Evolutionary conservation across 1,140 invertebrate genomes (phyloP), one percentile per base, ranked within the genome.

Genomic region (Aphelinus atriplicis): DNA sequence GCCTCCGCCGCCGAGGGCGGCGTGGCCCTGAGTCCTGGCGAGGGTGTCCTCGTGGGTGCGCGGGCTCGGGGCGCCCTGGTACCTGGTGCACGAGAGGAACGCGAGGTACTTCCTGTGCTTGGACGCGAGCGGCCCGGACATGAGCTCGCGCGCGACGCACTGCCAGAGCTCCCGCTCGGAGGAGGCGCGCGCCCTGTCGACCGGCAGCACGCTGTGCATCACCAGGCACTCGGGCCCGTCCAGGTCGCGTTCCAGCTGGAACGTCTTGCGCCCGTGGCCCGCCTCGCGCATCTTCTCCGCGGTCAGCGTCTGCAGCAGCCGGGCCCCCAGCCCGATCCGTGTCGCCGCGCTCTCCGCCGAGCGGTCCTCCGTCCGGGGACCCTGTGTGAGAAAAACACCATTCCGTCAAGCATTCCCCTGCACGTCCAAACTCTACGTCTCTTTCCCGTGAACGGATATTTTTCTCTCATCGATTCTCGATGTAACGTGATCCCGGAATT

Each of bases 211-310:
- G 81, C 93, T 94, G 78, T 90, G 90, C 88, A 94, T 95, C 76
- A 92, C 88, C 78, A 91, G 89, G 88, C 91, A 93, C 83, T 90
- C 88, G 26, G 90, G 86, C 80, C 89, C 88, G 80, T 90, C 89
- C 2, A 92, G 81, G 81, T 93, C 91, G 67, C 90, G 86, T 80
- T 93, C 92, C 9, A 98, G 81, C 80, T 93, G 91, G 84, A 98
- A 98, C 1, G 95, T 95, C 87, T 94, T 93, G 69, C 93, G 89
- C 3, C 91, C 91, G 63, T 95, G 91, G 42, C 94, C 94, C 69
- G 93, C 91, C 82, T 97, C 94, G 71, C 90, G 89, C n/a, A 98
- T 85, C 83, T 96, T 97, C 84, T 97, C 95, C 0, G 95, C 95
- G 76, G 94, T 94, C 76, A 98, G 89, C 74, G 92, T 92, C 87